These are phyloP conservation scores for Pseudotriccus pelzelni DNA, from an alignment of 2,797 vertebrate species.

Conservation along the genomic window DNA sequence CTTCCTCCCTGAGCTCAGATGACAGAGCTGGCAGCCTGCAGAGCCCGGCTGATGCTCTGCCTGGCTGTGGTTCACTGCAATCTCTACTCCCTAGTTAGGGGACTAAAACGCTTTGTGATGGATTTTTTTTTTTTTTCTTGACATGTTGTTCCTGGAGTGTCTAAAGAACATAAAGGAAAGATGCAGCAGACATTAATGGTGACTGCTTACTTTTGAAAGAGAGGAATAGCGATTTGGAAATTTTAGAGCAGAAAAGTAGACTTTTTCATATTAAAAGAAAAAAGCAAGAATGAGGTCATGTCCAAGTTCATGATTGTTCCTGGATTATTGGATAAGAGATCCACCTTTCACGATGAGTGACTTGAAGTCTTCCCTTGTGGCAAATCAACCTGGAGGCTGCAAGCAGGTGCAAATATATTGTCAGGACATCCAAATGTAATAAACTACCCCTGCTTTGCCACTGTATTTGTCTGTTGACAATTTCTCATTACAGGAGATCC, in stretches of 20 bases:
- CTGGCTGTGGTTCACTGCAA: rapidly evolving
- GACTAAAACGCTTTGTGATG: not conserved
- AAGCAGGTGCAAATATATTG: constrained; percentile 69
- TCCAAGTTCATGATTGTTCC: not conserved
- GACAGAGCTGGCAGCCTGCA: constrained; percentile 5
- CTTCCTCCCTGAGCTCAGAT: not conserved
- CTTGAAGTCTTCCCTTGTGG: not conserved
- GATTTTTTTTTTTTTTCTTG: not conserved
- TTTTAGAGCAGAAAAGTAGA: not conserved
- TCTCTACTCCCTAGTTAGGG: not conserved
- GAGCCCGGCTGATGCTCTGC: not conserved
- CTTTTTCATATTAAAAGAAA: not conserved
- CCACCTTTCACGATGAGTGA: not conserved
- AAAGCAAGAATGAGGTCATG: not conserved
- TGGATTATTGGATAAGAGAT: not conserved
- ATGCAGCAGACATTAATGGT: not conserved
- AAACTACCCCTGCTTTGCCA: constrained; percentile 47
- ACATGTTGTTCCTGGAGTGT: not conserved
- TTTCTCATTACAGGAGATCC: not conserved
- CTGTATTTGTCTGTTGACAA: not conserved
- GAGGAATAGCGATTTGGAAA: not conserved
- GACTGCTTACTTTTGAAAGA: not conserved
- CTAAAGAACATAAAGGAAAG: not conserved
- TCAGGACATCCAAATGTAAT: constrained; percentile 76
- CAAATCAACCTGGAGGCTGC: constrained; percentile 73